phyloP scores from a whole-genome alignment of 2,797 vertebrate genomes.

The Emydoidea blandingii region DNA sequence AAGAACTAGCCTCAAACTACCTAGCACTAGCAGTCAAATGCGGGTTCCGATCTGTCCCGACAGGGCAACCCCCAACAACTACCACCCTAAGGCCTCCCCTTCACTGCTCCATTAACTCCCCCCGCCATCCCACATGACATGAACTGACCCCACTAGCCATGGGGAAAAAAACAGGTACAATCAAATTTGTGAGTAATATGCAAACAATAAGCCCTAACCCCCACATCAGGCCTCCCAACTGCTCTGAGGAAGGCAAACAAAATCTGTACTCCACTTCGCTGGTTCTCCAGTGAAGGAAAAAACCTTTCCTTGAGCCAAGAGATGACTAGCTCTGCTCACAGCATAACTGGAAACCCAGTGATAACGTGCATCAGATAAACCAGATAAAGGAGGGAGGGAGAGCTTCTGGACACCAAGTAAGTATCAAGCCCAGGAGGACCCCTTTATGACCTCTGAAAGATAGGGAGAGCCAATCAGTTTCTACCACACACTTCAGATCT shows the following conservation, averaged over 20 bases:
- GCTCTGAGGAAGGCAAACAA: background rate
- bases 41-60: background rate
- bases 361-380: background rate
- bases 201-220: no score
- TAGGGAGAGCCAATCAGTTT: background rate
- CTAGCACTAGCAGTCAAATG: background rate
- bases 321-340: background rate
- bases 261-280: background rate
- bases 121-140: no score
- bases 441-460: background rate
- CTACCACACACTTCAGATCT: background rate
- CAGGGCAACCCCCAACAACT: background rate
- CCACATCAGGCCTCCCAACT: no score
- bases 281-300: background rate
- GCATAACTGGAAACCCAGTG: background rate
- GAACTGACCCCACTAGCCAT: no score
- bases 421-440: background rate
- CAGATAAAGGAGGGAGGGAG: background rate
- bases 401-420: background rate
- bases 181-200: no score
- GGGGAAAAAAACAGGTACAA: no score
- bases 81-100: no score
- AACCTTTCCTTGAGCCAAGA: background rate
- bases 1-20: background rate
- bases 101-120: no score